These are phyloP conservation scores for Parnassius apollo DNA, from an alignment of 2,888 invertebrate genomes.

Conservation along the genomic window DNA sequence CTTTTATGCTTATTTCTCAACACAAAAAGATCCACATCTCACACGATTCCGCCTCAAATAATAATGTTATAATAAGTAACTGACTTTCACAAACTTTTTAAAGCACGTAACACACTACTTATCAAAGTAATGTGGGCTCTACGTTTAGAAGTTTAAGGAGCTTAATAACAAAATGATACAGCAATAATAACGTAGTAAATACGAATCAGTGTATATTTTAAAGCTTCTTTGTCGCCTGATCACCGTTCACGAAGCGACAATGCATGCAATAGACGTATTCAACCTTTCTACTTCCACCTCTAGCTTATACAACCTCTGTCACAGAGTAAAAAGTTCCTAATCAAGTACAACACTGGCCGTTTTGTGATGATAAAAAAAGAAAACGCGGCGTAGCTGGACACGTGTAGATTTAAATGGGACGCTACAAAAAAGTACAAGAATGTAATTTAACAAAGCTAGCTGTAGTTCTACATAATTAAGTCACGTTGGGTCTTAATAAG, in stretches of 20 bases:
- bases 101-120: constrained; percentile 21
- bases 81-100: constrained; percentile 38
- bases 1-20: constrained; percentile 63
- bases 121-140: constrained; percentile 37
- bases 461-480: constrained; percentile 27
- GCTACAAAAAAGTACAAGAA: constrained; percentile 16
- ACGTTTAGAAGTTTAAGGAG: constrained; percentile 21
- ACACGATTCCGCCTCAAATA: constrained; percentile 67
- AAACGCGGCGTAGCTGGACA: constrained; percentile 17
- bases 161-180: neutral
- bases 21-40: constrained; percentile 72
- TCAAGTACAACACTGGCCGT: constrained; percentile 25
- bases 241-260: constrained; percentile 63
- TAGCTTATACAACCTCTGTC: constrained; percentile 39
- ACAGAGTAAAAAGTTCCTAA: constrained; percentile 30
- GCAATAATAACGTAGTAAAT: constrained; percentile 25
- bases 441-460: constrained; percentile 32
- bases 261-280: constrained; percentile 53
- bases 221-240: constrained; percentile 71
- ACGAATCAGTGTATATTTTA: constrained; percentile 64
- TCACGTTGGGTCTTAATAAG: neutral
- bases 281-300: constrained; percentile 55
- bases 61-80: constrained; percentile 73
- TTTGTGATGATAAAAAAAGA: constrained; percentile 11
- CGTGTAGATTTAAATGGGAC: constrained; percentile 20